Evolutionary conservation across 2,797 vertebrate genomes (phyloP).

Genomic region (Dipus sagitta): DNA sequence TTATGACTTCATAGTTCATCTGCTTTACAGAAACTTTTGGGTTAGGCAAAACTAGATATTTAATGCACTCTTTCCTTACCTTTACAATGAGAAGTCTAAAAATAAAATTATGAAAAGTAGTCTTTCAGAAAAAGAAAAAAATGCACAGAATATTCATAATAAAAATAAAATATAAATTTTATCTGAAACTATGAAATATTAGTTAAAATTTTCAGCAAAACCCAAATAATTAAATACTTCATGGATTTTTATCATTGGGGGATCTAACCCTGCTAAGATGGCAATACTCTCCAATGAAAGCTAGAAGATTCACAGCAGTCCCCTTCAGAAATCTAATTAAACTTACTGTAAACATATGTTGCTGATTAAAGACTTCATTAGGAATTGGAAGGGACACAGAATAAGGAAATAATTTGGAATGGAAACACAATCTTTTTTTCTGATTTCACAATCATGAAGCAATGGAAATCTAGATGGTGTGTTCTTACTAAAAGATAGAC

Average conservation of each 20-base stretch:
- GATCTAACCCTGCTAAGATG: not conserved
- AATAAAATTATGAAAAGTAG: too few relatives aligned
- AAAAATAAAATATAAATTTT: too few relatives aligned
- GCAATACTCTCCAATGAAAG: not conserved
- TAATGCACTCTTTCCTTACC: not conserved
- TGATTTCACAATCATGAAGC: not conserved
- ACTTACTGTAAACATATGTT: not conserved
- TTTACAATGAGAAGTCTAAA: not conserved
- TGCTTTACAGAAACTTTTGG: not conserved
- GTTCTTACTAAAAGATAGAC: not conserved
- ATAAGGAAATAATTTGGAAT: not conserved
- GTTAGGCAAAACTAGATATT: not conserved
- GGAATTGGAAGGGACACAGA: not conserved
- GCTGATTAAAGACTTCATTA: not conserved
- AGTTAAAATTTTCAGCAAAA: not conserved
- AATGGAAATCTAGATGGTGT: not conserved
- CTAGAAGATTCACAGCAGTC: not conserved
- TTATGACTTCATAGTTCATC: not conserved
- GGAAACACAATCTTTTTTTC: not conserved
- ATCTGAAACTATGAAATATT: not conserved
- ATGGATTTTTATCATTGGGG: not conserved
- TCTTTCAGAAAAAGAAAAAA: too few relatives aligned
- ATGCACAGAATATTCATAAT: too few relatives aligned
- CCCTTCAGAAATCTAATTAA: not conserved
- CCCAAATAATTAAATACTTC: not conserved